Base-by-base conservation (phyloP, 2,797 vertebrate species). In the Synaphobranchus kaupii region DNA sequence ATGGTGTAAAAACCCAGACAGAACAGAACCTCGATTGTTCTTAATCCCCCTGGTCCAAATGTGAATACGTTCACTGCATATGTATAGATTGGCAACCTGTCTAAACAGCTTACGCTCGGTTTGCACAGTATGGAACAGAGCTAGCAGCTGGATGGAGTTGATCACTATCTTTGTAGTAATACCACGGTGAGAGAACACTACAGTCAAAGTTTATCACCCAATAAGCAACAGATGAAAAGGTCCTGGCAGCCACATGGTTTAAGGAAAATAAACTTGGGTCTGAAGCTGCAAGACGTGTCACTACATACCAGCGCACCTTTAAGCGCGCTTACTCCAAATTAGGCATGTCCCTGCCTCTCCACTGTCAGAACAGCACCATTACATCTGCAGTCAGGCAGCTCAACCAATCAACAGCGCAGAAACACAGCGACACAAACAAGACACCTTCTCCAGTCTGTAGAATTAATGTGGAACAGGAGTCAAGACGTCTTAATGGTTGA, bases 71-170 rank as follows among this genome's bases (percentile, higher is more conserved):
- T 50, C 47, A 81, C 22, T 48, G 78, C 10, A 13, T n/a, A 7
- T 47, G 17, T 48, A 20, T 31, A 39, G 15, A 39, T 12, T 50
- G 78, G 22, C 17, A 81, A 50, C 47, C 78, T 81, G 78, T 81
- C 78, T 50, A 50, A 81, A 81, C 78, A 81, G 47, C 47, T 81
- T 50, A 25, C 1, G 25, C 25, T 22, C 78, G 10, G 47, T 50
- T 50, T 81, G 78, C 78, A 81, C 78, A 81, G 73, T 76, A 73
- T 34, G 39, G 34, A 22, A 81, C 13, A 78, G 34, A 47, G 73
- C 73, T 22, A 47, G 47, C 47, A 50, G 22, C 47, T 81, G 47
- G 78, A 81, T 28, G 25, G 47, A 12, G 47, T 25, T n/a, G 8
- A 73, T 47, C 47, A n/a, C 25, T 10, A 10, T 50, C 22, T 7